Evolutionary conservation across 2,797 vertebrate genomes (phyloP).

Genomic region (Iguana delicatissima): DNA sequence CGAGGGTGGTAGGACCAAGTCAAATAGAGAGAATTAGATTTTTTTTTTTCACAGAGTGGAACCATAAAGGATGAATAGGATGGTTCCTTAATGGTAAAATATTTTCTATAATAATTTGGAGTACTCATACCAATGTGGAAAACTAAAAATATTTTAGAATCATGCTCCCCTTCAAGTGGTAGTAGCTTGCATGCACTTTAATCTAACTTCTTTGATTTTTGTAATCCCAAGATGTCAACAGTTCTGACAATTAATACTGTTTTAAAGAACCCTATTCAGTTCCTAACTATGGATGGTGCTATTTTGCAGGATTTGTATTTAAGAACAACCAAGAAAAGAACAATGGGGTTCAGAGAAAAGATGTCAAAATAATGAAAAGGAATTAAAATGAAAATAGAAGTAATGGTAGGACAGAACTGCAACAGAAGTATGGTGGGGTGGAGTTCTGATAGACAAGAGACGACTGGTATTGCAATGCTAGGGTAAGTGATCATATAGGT

Average conservation of each 20-base stretch:
- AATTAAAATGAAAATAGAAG: conserved; percentile 14
- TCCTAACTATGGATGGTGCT: conserved; percentile 38
- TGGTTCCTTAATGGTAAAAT: neutral
- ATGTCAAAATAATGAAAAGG: conserved; percentile 34
- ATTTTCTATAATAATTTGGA: neutral
- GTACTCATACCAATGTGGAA: neutral
- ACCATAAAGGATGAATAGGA: neutral
- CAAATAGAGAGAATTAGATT: neutral
- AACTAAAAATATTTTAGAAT: neutral
- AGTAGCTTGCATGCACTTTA: conserved; percentile 64
- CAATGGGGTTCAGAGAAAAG: conserved; percentile 2
- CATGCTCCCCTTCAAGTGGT: conserved; percentile 33
- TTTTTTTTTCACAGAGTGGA: too few species aligned
- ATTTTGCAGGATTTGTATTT: conserved; percentile 52
- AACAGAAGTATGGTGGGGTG: neutral
- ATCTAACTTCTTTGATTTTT: conserved; percentile 51
- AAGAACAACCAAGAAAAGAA: conserved; percentile 22
- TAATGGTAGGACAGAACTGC: neutral
- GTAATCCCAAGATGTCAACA: conserved; percentile 38
- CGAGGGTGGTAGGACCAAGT: too few species aligned
- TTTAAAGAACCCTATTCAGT: conserved; percentile 49
- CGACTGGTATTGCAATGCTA: neutral
- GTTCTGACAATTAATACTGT: conserved; percentile 63
- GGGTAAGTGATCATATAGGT: conserved; percentile 9
- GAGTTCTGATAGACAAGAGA: neutral